Evolutionary conservation across 1,140 invertebrate genomes (phyloP).

Genomic region (Atopsyche davidsoni): DNA sequence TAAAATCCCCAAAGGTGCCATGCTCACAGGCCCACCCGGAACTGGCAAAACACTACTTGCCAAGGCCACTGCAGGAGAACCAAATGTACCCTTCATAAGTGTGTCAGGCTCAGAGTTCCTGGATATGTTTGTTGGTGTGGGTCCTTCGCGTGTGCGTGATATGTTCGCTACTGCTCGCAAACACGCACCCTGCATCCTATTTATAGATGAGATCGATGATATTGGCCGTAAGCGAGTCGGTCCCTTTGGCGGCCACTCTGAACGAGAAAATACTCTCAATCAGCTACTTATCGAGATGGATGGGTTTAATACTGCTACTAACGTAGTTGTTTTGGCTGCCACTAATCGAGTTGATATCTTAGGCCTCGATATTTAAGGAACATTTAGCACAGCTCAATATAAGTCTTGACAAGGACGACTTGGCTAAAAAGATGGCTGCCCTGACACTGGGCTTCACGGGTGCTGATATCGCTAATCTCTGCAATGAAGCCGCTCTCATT

Average conservation of each 20-base stretch:
- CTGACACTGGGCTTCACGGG: conserved; percentile 93
- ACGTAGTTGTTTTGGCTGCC: conserved; percentile 96
- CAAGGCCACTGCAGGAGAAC: conserved; percentile 98
- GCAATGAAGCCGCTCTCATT: conserved; percentile 97
- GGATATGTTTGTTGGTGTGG: conserved; percentile 99
- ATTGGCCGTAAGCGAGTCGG: conserved; percentile 93
- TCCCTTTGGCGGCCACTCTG: conserved; percentile 92
- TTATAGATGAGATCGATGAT: conserved; percentile 99
- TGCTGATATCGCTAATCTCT: conserved; percentile 98
- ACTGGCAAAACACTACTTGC: conserved; percentile 97
- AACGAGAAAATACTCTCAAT: conserved; percentile 99
- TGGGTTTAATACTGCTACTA: conserved; percentile 96
- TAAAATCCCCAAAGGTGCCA: conserved; percentile 97
- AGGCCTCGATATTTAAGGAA: conserved; percentile 87
- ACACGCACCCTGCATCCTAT: conserved; percentile 98
- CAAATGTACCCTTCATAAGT: conserved; percentile 97
- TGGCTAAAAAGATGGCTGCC: conserved; percentile 92
- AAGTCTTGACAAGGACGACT: conserved; percentile 76
- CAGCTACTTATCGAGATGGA: conserved; percentile 99
- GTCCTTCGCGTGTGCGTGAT: conserved; percentile 94
- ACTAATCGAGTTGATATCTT: conserved; percentile 98
- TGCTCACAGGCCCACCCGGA: conserved; percentile 87
- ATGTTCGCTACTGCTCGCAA: conserved; percentile 97
- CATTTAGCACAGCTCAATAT: conserved; percentile 89
- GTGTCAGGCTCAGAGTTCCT: conserved; percentile 98